A percentile compares a stretch with the other conserved stretches of the same genome.
Conservation (phyloP, 2,888 invertebrate species). For the Yponomeuta sedellus region DNA sequence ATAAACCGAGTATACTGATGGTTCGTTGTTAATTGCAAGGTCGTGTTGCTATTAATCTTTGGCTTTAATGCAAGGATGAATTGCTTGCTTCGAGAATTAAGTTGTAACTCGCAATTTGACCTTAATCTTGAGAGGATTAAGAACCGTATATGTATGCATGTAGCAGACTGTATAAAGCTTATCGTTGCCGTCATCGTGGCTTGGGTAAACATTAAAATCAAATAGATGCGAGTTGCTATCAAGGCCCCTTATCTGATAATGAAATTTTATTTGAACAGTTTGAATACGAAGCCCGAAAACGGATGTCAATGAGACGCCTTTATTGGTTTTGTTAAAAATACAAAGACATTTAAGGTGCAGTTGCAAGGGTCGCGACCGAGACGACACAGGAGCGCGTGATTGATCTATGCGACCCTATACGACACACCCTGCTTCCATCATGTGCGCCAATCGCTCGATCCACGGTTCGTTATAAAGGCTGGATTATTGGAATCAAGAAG, state of each 20-base stretch:
- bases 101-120: neutral
- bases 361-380: too few relatives aligned
- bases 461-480: too few relatives aligned
- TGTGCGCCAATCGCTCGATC: too few relatives aligned
- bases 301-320: constrained; percentile 1
- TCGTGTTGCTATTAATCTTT: neutral
- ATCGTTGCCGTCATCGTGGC: constrained; percentile 25
- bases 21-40: neutral
- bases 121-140: neutral
- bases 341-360: neutral
- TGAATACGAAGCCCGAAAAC: neutral
- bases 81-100: neutral
- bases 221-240: constrained; percentile 25
- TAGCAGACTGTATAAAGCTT: constrained; percentile 4
- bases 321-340: neutral
- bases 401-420: too few relatives aligned
- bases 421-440: too few relatives aligned
- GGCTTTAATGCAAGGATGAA: neutral
- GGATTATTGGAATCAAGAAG: too few relatives aligned
- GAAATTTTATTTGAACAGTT: constrained; percentile 10
- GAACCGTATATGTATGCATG: neutral
- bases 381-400: too few relatives aligned
- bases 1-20: neutral
- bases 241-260: constrained; percentile 19
- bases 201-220: constrained; percentile 25